phyloP scores from a whole-genome alignment of 2,113 vertebrate genomes.

The Albula goreensis region DNA sequence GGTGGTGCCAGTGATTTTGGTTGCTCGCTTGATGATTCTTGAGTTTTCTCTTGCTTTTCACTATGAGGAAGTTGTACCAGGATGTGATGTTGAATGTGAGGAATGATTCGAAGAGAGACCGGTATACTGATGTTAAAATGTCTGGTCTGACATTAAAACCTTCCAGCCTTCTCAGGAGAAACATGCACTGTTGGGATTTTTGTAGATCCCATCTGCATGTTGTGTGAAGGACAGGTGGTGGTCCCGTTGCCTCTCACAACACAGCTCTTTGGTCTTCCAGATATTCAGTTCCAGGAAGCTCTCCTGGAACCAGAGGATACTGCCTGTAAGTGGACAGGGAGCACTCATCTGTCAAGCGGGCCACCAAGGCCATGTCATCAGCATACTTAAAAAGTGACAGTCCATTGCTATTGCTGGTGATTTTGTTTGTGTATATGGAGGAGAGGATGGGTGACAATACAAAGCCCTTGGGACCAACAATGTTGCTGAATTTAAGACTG shows the following conservation, averaged over 20 bases:
- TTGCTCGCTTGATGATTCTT: background rate
- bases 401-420: conserved; percentile 15
- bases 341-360: background rate
- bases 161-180: conserved; percentile 16
- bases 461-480: background rate
- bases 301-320: background rate
- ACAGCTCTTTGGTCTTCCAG: conserved; percentile 20
- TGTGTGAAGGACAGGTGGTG: conserved; percentile 18
- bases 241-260: background rate
- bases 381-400: conserved; percentile 12
- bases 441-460: conserved; percentile 9
- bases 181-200: conserved; percentile 23
- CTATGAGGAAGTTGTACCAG: conserved; percentile 19
- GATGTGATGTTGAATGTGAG: conserved; percentile 13
- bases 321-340: conserved; percentile 10
- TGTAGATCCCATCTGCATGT: conserved; percentile 20
- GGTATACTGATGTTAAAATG: conserved; percentile 9
- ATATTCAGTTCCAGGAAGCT: conserved; percentile 15
- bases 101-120: conserved; percentile 14
- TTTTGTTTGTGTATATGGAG: conserved; percentile 8
- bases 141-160: conserved; percentile 15
- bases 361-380: conserved; percentile 26
- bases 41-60: conserved; percentile 4
- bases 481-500: conserved; percentile 1
- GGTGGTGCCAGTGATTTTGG: too few relatives aligned